These are phyloP conservation scores for Sorex fumeus DNA, from an alignment of 2,113 vertebrate genomes.

Conservation along the genomic window DNA sequence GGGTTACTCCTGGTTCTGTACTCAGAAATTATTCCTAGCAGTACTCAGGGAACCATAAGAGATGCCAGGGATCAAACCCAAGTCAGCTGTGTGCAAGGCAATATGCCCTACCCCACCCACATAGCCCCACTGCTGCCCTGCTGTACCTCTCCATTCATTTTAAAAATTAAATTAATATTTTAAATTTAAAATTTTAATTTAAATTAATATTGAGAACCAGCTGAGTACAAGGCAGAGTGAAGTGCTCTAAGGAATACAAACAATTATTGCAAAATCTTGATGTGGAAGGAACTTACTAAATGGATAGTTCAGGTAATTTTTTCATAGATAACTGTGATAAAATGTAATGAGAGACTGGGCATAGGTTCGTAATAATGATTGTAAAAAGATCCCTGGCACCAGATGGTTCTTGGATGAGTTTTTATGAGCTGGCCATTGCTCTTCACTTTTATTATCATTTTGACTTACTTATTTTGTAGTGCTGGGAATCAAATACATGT, in stretches of 20 bases:
- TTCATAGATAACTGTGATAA: conserved; percentile 29
- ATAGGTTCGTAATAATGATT: neutral
- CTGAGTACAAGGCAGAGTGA: neutral
- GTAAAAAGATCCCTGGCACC: too few species aligned
- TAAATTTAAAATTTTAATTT: neutral
- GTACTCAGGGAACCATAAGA: too few species aligned
- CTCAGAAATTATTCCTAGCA: too few species aligned
- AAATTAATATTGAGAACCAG: conserved; percentile 9
- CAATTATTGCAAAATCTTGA: neutral
- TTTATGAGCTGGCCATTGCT: neutral
- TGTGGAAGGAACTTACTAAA: neutral
- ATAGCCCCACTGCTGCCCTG: too few species aligned
- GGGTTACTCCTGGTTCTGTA: too few species aligned
- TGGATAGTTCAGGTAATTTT: neutral
- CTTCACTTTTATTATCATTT: conserved; percentile 20
- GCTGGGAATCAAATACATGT: too few species aligned
- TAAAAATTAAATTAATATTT: too few species aligned
- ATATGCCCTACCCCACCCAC: too few species aligned
- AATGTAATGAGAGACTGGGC: neutral
- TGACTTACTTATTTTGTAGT: too few species aligned
- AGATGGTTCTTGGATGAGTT: conserved; percentile 32
- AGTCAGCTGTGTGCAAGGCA: too few species aligned
- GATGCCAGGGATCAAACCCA: too few species aligned
- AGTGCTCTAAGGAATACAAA: neutral
- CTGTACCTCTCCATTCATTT: too few species aligned